Base-by-base conservation (phyloP, 2,113 vertebrate genomes). In the Zosterops hypoxanthus region DNA sequence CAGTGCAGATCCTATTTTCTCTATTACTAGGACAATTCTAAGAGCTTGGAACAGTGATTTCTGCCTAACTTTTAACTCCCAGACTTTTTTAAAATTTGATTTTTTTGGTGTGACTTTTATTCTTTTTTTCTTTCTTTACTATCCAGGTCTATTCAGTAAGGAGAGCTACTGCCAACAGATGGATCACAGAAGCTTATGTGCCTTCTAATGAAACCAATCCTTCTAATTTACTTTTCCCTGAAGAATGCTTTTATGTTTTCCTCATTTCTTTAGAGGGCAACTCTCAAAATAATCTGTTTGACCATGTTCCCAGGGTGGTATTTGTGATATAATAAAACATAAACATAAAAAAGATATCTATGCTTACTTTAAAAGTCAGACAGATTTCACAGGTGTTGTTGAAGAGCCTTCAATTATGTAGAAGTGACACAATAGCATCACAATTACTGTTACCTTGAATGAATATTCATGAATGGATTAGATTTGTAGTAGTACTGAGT, bases 161-260 rank as follows among this genome's bases (percentile, higher is more conserved):
- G 49, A 95, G 36, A 95, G 19, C 22, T 70, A 70, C 82, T 95
- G 63, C 78, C 88, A 97, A 97, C 92, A 98, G 96, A 96, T 91
- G 96, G 86, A 95, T 96, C 84, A 96, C 75, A 93, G 96, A 97
- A 95, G 57, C 59, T 82, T 95, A 92, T 90, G 36, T 94, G 61
- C 23, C 25, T 94, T 96, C 86, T 97, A 97, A 97, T 96, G 88
- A 96, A 96, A 96, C 79, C 55, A 95, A 29, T 95, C 82, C 94
- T 96, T 95, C 95, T 96, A 93, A 96, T 97, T 98, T 97, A 95
- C 71, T 93, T 97, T 95, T 95, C 68, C 91, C 89, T 86, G 65
- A 22, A 95, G 89, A 97, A 92, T 84, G 23, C 33, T 90, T 97
- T 97, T 85, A 89, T 93, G 49, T 42, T 94, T 97, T 95, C 46